Conservation (phyloP, 2,888 invertebrate species). For the Stramonita haemastoma region DNA sequence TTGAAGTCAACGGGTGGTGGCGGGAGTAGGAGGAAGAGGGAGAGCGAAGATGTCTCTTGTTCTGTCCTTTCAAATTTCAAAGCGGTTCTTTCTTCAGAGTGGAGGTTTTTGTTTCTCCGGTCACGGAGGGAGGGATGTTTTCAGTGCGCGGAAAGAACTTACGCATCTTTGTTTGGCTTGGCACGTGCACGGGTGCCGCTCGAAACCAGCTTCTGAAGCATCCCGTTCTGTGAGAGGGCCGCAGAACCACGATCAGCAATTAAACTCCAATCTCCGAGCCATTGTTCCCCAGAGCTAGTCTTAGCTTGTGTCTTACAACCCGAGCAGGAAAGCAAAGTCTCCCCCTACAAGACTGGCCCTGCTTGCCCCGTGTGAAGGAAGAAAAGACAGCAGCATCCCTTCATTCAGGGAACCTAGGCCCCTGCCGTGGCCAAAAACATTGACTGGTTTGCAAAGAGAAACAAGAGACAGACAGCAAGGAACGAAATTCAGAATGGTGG, state of each 20-base stretch:
- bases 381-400: slow-evolving; percentile 26
- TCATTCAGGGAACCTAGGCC: not conserved
- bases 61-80: not conserved
- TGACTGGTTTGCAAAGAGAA: slow-evolving; percentile 7
- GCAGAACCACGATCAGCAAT: slow-evolving; percentile 38
- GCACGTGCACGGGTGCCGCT: slow-evolving; percentile 5
- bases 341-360: not conserved
- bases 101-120: not conserved
- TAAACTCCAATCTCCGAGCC: slow-evolving; percentile 22
- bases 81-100: not conserved
- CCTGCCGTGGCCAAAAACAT: slow-evolving; percentile 19
- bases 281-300: slow-evolving; percentile 12
- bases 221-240: slow-evolving; percentile 1
- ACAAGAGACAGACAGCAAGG: slow-evolving; percentile 9
- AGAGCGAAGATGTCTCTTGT: too few relatives aligned
- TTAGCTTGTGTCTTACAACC: slow-evolving; percentile 29
- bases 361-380: not conserved
- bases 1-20: too few relatives aligned
- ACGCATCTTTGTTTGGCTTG: not conserved
- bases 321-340: not conserved
- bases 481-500: not conserved
- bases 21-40: too few relatives aligned
- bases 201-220: not conserved
- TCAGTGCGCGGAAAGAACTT: too few relatives aligned
- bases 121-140: not conserved